A percentile compares a stretch with the other conserved stretches of the same genome.
Conservation (phyloP, 2,797 vertebrate species). For the Gouania willdenowi region DNA sequence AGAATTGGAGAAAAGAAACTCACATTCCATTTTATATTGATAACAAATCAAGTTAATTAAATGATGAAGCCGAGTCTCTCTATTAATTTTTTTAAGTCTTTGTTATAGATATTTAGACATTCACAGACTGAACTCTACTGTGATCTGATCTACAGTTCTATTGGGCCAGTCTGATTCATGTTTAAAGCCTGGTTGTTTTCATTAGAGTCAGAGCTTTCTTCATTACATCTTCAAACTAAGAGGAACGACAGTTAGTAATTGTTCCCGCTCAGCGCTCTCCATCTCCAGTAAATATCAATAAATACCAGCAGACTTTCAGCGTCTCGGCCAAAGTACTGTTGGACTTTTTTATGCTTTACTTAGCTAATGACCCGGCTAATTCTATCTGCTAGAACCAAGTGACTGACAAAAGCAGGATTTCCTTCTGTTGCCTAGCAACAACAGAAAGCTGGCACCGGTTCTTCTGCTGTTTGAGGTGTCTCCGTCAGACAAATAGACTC, state of each 20-base stretch:
- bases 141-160: no score
- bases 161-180: no score
- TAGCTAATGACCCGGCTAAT: slow-evolving; percentile 16
- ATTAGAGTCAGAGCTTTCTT: no score
- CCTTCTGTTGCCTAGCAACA: slow-evolving; percentile 3
- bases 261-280: not conserved
- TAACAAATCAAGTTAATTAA: no score
- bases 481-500: no score
- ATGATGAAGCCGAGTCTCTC: no score
- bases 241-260: not conserved
- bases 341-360: slow-evolving; percentile 9
- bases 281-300: slow-evolving; percentile 5
- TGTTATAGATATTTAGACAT: no score
- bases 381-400: slow-evolving; percentile 7
- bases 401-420: slow-evolving; percentile 6
- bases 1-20: no score
- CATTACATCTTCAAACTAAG: not conserved
- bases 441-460: not conserved
- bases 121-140: no score
- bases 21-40: no score
- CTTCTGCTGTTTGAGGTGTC: not conserved
- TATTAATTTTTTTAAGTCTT: no score
- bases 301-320: not conserved
- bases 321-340: slow-evolving; percentile 1
- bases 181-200: no score